Conservation (phyloP, 2,797 vertebrate genomes). For the Gymnothorax javanicus region DNA sequence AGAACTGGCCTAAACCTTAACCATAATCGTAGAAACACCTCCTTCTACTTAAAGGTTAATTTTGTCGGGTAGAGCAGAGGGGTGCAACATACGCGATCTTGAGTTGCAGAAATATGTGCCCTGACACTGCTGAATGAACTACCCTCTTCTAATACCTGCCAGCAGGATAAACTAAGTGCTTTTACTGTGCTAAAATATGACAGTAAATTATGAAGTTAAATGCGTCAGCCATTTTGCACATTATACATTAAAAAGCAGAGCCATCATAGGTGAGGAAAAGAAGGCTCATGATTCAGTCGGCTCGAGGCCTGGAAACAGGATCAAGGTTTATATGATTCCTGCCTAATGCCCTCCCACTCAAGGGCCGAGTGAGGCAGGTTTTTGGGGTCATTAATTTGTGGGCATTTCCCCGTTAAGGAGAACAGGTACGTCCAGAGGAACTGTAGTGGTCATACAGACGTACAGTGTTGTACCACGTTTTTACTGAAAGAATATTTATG, state of each 20-base stretch:
- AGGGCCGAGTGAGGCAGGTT: neutral
- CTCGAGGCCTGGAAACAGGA: too few relatives aligned
- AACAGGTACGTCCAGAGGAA: neutral
- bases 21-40: too few relatives aligned
- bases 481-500: neutral
- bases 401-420: neutral
- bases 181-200: neutral
- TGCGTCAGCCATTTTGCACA: neutral
- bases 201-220: neutral
- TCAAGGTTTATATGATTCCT: too few relatives aligned
- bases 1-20: too few relatives aligned
- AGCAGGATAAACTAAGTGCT: neutral
- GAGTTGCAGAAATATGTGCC: neutral
- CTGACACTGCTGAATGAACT: neutral
- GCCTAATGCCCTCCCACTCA: too few relatives aligned
- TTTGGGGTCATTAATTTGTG: neutral
- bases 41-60: too few relatives aligned
- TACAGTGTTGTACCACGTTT: neutral
- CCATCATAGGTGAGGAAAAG: too few relatives aligned
- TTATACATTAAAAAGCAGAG: neutral
- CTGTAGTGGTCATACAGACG: neutral
- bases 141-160: neutral
- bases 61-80: too few relatives aligned
- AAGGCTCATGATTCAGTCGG: too few relatives aligned
- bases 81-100: too few relatives aligned